Conservation (phyloP, 2,113 vertebrate genomes). For the Anseranas semipalmata region DNA sequence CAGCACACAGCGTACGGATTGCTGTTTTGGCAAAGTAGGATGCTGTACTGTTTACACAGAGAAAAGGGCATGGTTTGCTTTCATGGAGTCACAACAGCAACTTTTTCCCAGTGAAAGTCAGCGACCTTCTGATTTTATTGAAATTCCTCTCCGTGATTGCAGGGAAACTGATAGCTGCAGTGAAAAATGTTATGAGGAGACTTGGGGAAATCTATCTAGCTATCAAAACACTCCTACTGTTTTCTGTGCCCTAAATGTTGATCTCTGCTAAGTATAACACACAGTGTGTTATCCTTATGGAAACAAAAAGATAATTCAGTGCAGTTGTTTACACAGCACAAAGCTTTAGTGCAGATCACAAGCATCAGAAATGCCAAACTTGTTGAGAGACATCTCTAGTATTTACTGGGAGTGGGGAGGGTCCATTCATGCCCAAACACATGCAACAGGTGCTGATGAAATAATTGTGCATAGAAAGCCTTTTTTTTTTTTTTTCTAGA, state of each 20-base stretch:
- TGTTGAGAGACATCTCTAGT: not conserved
- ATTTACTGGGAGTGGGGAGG: not conserved
- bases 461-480: not conserved
- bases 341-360: conserved; percentile 16
- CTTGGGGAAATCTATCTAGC: conserved; percentile 35
- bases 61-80: conserved; percentile 30
- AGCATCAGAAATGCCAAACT: conserved; percentile 12
- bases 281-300: conserved; percentile 62
- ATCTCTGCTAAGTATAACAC: conserved; percentile 55
- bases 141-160: conserved; percentile 50
- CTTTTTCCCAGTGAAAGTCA: conserved; percentile 65
- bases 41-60: conserved; percentile 19
- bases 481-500: not conserved
- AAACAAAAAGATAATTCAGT: conserved; percentile 66
- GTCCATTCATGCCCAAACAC: not conserved
- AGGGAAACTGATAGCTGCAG: conserved; percentile 62
- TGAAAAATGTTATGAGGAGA: conserved; percentile 58
- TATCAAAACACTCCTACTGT: conserved; percentile 71
- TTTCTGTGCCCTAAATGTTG: conserved; percentile 56
- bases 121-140: conserved; percentile 64
- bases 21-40: conserved; percentile 11
- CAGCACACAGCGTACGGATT: not conserved
- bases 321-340: conserved; percentile 58
- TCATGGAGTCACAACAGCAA: not conserved
- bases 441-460: conserved; percentile 1